Evolutionary conservation across 2,113 vertebrate species (phyloP), one percentile per base, ranked within the genome.

Genomic region (Cololabis saira): DNA sequence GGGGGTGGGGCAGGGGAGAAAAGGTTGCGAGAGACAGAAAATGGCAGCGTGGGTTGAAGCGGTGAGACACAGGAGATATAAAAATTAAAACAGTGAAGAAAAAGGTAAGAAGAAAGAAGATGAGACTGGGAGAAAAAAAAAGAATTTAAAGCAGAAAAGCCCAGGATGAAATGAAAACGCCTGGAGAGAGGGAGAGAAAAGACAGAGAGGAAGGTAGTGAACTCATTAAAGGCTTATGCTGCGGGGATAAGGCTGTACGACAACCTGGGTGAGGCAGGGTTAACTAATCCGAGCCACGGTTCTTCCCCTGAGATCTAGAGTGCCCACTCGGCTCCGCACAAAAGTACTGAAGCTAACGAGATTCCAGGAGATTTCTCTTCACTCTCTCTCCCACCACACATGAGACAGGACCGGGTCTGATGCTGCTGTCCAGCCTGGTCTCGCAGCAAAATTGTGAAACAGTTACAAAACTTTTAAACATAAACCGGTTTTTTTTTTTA

Each of bases 221-320:
- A 86, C 69, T 88, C 78, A 88, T 85, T 83, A 87, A 81, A 60
- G 63, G 78, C 59, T 90, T 83, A 85, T 61, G 68, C 76, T 45
- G 72, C 44, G 6, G 62, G 78, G 85, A 86, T 86, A 77, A 83
- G 79, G 66, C 67, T 13, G 30, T 67, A 69, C 54, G 53, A 50
- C 58, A 67, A 69, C 73, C 66, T 37, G 65, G 85, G 85, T 87
- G 76, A 89, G 70, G 74, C 70, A 83, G 84, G 87, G 87, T 90
- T 90, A 88, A 89, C 86, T 90, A 89, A 87, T 88, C 87, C 41
- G 56, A 83, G 71, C 67, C 70, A n/a, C 59, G 45, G 74, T 76
- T 71, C 74, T 21, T 76, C 78, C 82, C 75, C 49, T 3, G 80
- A 57, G 85, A 88, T 55, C 60, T 66, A 56, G 72, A 63, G 74